These are phyloP conservation scores for Zonitis immaculata DNA, from an alignment of 2,888 invertebrate genomes.

Conservation along the genomic window DNA sequence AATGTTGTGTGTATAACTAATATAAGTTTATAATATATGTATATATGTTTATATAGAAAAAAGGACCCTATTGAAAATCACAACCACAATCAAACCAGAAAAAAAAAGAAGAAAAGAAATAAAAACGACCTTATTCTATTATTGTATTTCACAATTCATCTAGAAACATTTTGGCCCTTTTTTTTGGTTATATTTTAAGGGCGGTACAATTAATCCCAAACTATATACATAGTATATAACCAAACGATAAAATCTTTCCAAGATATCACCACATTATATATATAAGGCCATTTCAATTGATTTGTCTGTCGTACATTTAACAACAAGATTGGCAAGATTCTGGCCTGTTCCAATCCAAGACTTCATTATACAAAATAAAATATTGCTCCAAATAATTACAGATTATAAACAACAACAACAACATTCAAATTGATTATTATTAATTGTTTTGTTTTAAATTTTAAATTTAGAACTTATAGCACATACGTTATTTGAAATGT, in stretches of 20 bases:
- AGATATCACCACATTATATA: constrained; percentile 14
- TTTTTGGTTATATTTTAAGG: constrained; percentile 1
- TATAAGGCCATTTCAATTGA: constrained; percentile 33
- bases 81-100: constrained; percentile 25
- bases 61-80: constrained; percentile 33
- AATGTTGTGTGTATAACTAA: constrained; percentile 2
- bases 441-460: no score
- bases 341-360: no score
- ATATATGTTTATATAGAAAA: not conserved
- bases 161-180: constrained; percentile 22
- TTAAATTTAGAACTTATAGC: no score
- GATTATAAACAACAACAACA: no score
- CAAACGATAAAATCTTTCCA: constrained; percentile 30
- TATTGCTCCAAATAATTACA: no score
- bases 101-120: no score
- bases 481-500: no score
- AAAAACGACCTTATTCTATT: constrained; percentile 24
- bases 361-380: no score
- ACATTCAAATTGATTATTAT: no score
- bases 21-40: no score
- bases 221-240: no score
- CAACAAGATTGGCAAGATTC: no score
- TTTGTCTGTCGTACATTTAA: constrained; percentile 33
- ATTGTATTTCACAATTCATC: constrained; percentile 16
- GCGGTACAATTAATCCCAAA: constrained; percentile 26